These are phyloP conservation scores for Nomada hirtipes DNA, from an alignment of 2,888 invertebrate genomes.

Conservation along the genomic window DNA sequence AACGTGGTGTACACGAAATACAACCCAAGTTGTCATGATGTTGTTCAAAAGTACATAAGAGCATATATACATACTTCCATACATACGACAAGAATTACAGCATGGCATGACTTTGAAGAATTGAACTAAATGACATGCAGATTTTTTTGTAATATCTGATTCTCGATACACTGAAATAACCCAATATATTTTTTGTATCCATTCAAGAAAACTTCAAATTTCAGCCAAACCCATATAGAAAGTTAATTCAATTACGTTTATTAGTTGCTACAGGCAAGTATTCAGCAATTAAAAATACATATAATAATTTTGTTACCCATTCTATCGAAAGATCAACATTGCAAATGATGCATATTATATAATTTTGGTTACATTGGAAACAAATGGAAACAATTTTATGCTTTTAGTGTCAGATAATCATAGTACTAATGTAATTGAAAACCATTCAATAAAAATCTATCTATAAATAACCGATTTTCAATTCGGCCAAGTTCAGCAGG, in stretches of 20 bases:
- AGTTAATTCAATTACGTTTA: not conserved
- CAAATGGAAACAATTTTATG: not conserved
- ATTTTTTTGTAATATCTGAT: not conserved
- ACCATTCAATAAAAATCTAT: not conserved
- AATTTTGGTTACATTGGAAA: not conserved
- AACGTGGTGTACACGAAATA: not conserved
- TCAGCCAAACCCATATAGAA: not conserved
- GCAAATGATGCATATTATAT: too few species aligned
- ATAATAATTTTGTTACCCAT: too few species aligned
- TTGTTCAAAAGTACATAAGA: not conserved
- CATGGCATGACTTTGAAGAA: slow-evolving; percentile 67
- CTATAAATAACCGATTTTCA: not conserved
- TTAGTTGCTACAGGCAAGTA: not conserved
- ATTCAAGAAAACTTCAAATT: not conserved
- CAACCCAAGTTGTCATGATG: slow-evolving; percentile 13
- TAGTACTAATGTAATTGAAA: not conserved
- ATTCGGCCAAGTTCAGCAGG: not conserved
- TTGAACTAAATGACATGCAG: slow-evolving; percentile 21
- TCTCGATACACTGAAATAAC: not conserved
- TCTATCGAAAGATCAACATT: too few species aligned
- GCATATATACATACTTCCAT: not conserved
- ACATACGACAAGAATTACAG: slow-evolving; percentile 18
- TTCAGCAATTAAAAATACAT: too few species aligned
- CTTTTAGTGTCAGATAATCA: not conserved
- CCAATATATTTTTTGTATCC: not conserved